These are phyloP conservation scores for Hyles lineata DNA, from an alignment of 2,888 invertebrate species.

Conservation along the genomic window DNA sequence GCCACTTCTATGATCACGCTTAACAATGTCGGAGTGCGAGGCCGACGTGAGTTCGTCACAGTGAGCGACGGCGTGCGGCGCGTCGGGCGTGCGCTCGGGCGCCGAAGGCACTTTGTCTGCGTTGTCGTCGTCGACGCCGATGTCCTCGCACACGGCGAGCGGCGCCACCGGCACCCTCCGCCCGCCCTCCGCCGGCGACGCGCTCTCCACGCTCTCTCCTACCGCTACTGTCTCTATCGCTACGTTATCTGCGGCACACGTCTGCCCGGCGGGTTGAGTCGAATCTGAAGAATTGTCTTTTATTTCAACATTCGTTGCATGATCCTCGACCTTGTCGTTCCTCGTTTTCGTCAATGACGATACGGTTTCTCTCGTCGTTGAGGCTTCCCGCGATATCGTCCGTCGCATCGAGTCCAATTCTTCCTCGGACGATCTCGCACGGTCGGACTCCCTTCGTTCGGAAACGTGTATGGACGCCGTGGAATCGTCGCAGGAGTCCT, in stretches of 20 bases:
- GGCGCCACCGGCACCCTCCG: conserved; percentile 83
- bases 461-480: conserved; percentile 48
- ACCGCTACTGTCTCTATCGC: conserved; percentile 9
- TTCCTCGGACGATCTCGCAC: conserved; percentile 54
- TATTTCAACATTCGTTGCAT: conserved; percentile 49
- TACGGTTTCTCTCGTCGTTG: conserved; percentile 59
- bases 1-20: conserved; percentile 71
- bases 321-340: conserved; percentile 56
- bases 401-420: conserved; percentile 51
- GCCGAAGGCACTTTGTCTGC: conserved; percentile 83
- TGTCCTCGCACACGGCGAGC: conserved; percentile 88
- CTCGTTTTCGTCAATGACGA: conserved; percentile 26
- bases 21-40: conserved; percentile 77
- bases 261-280: conserved; percentile 35
- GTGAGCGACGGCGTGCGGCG: conserved; percentile 71
- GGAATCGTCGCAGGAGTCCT: conserved; percentile 53
- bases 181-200: conserved; percentile 33
- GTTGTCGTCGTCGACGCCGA: conserved; percentile 88
- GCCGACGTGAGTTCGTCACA: conserved; percentile 74
- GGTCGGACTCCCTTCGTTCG: conserved; percentile 54
- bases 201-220: not conserved
- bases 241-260: conserved; percentile 29
- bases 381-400: conserved; percentile 58
- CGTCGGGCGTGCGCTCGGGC: conserved; percentile 65
- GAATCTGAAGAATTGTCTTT: conserved; percentile 38